A percentile compares a stretch with the other conserved stretches of the same genome.
These are phyloP conservation scores for Noctilio leporinus DNA, from an alignment of 2,113 vertebrate species.

Conservation along the genomic window DNA sequence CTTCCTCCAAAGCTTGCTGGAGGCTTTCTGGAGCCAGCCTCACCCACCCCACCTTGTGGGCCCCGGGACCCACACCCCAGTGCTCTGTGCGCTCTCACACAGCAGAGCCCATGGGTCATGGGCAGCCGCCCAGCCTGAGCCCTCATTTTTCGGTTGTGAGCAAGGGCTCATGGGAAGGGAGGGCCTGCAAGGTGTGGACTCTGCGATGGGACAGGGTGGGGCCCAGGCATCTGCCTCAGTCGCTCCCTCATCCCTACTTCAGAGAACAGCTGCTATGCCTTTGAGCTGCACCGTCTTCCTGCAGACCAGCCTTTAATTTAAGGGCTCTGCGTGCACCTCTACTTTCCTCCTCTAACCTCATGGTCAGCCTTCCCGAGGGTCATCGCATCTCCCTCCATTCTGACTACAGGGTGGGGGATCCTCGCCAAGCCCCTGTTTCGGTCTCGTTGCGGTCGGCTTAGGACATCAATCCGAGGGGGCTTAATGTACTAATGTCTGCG, in stretches of 20 bases:
- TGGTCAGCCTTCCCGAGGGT: background rate
- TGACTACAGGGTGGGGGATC: background rate
- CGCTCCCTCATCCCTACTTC: too few species aligned
- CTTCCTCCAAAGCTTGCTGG: background rate
- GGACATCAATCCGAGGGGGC: background rate
- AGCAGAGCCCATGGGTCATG: background rate
- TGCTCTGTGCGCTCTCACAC: background rate
- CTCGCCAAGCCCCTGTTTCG: background rate
- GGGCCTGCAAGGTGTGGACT: background rate
- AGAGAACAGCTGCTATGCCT: background rate
- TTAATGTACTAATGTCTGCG: background rate
- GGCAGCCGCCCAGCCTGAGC: background rate
- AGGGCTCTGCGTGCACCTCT: background rate
- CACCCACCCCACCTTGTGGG: accelerated
- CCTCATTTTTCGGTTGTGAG: background rate
- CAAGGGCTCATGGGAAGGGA: too few species aligned
- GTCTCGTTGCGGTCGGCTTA: background rate
- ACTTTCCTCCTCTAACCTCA: background rate
- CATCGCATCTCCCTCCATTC: background rate
- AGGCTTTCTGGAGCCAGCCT: background rate
- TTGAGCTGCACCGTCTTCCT: background rate
- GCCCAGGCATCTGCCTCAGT: background rate
- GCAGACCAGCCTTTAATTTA: background rate
- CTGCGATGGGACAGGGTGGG: background rate
- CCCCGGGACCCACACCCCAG: background rate